Evolutionary conservation across 2,113 vertebrate genomes (phyloP).

Genomic region (Etheostoma spectabile): DNA sequence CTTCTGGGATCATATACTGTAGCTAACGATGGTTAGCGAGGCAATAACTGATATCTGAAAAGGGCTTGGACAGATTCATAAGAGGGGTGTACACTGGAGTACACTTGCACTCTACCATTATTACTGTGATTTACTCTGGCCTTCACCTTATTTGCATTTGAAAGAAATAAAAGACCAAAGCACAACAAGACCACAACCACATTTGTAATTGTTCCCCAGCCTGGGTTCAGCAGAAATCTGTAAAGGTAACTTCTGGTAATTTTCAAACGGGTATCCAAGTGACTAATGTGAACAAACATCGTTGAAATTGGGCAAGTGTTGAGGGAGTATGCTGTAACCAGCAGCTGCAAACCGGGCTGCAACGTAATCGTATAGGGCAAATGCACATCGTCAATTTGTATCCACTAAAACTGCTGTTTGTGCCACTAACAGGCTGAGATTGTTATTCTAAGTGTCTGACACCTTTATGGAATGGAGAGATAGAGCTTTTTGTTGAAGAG

Average conservation of each 20-base stretch:
- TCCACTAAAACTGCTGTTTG: too few species aligned
- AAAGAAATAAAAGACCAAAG: background rate
- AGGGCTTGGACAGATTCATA: conserved; percentile 2
- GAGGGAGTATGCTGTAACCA: too few species aligned
- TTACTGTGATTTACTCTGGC: conserved; percentile 15
- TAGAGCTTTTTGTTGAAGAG: too few species aligned
- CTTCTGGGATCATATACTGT: conserved; percentile 21
- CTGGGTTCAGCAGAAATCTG: background rate
- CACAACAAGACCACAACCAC: background rate
- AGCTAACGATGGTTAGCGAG: conserved; percentile 28
- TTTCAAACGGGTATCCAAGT: too few species aligned
- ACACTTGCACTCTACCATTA: conserved; percentile 10
- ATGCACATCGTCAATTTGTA: too few species aligned
- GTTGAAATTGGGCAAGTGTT: too few species aligned
- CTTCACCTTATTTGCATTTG: conserved; percentile 30
- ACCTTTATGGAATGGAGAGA: too few species aligned
- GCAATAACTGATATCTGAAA: conserved; percentile 21
- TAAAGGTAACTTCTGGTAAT: background rate
- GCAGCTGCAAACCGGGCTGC: too few species aligned
- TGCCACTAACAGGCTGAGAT: too few species aligned
- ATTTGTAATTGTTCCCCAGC: background rate
- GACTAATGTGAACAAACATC: too few species aligned
- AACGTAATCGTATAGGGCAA: too few species aligned
- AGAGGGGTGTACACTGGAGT: background rate
- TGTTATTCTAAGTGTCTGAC: too few species aligned